Base-by-base conservation (phyloP, 2,888 invertebrate species). In the Drosophila testacea region DNA sequence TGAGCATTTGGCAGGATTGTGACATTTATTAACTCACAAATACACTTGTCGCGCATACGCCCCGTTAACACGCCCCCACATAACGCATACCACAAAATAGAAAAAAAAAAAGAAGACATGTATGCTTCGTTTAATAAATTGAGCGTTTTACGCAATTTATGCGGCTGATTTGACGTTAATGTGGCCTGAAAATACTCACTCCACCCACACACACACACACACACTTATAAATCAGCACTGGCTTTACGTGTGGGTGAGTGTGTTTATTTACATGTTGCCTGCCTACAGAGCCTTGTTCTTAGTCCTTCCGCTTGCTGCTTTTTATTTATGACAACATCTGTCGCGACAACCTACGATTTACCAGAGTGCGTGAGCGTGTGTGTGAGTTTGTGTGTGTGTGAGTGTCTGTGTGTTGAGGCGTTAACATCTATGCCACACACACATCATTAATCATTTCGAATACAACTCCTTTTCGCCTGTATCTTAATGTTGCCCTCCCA, bases 121-220 rank as follows among this genome's bases (percentile, higher is more conserved):
- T 69, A 77, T 65, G 85, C 75, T 76, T 79, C 82, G 79, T 88
- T 89, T 72, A 90, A 88, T 90, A 90, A 90, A 90, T 89, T 88
- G 88, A 86, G 83, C 88, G 81, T 84, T 88, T 87, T 83, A 83
- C 79, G 89, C 84, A 83, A 88, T 90, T 90, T 85, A 91, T 90
- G 82, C 90, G 85, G 73, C 89, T 90, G 89, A 91, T 90, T 89
- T 91, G 90, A 91, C 91, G 86, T 90, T 91, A 91, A 91, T 91
- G 91, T 89, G 81, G 78, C 82, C 83, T 82, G 83, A 90, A 91
- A 89, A 83, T 81, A 70, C 79, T 52, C 32, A 44, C 44, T 30
- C 16, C 34, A 13, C 51, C n/a, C 22, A 30, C 52, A 16, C 52
- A 13, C 32, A 42, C 59, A 27, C 55, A 42, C 73, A 32, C 44